Conservation (phyloP, 2,113 vertebrate species). For the Melospiza georgiana region DNA sequence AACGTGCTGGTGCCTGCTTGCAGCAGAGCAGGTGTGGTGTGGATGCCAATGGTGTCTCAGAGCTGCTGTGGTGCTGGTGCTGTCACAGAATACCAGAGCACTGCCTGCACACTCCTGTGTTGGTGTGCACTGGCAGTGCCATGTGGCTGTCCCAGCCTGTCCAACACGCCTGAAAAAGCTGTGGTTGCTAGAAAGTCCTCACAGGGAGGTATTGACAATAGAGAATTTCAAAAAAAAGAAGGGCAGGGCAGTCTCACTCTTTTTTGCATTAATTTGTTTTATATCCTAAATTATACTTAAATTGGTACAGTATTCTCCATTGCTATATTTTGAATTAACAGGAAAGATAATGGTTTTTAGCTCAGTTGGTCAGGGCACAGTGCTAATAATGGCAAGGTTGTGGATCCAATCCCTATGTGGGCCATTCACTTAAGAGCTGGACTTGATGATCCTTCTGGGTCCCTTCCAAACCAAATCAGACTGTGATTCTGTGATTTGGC, state of each 20-base stretch:
- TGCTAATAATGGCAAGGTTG: background rate
- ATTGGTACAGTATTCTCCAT: background rate
- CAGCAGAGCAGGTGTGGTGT: rapidly evolving
- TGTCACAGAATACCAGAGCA: background rate
- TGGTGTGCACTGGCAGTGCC: rapidly evolving
- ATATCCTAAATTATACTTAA: background rate
- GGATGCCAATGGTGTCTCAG: rapidly evolving
- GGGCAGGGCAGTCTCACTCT: background rate
- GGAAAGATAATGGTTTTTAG: background rate
- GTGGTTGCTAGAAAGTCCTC: background rate
- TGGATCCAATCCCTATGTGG: background rate
- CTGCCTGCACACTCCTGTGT: rapidly evolving
- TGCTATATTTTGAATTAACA: background rate
- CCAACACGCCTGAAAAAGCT: background rate
- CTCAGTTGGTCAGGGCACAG: background rate
- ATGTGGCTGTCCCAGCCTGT: rapidly evolving
- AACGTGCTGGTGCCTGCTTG: rapidly evolving
- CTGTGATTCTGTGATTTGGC: background rate
- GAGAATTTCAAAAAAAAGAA: background rate
- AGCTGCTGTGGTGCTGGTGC: rapidly evolving
- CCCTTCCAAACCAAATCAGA: background rate
- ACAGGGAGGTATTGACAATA: background rate
- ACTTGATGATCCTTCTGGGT: too few species aligned
- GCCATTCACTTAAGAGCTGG: too few species aligned
- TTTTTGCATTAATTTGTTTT: background rate